Evolutionary conservation across 1,140 invertebrate species (phyloP).

Genomic region (Drosophila miranda): DNA sequence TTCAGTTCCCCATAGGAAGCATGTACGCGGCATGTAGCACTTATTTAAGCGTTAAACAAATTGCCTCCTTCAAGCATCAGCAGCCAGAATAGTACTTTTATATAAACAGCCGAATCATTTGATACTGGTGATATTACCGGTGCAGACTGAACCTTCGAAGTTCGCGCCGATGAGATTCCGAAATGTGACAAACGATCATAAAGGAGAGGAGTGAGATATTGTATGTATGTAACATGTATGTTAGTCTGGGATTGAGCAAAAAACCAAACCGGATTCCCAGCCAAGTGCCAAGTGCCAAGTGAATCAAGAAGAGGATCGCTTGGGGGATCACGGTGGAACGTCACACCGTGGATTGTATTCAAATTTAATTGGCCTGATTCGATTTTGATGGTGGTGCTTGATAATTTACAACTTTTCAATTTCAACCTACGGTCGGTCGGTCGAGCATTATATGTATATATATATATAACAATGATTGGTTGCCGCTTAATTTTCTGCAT

Average conservation of each 20-base stretch:
- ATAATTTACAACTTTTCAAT: conserved; percentile 79
- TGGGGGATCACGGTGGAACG: conserved; percentile 3
- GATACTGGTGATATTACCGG: too few species aligned
- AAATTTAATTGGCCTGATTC: conserved; percentile 82
- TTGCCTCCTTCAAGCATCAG: conserved; percentile 27
- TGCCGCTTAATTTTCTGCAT: conserved; percentile 69
- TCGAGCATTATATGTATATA: conserved; percentile 43
- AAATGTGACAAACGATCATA: too few species aligned
- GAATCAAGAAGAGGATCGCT: neutral
- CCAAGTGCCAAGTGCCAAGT: conserved; percentile 8
- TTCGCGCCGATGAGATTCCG: too few species aligned
- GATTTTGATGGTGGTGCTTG: conserved; percentile 66
- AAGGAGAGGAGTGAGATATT: too few species aligned
- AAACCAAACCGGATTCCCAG: neutral
- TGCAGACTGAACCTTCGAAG: too few species aligned
- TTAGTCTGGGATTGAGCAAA: too few species aligned
- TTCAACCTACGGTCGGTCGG: conserved; percentile 49
- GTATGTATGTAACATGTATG: too few species aligned
- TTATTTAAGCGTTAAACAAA: conserved; percentile 54
- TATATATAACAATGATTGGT: conserved; percentile 64
- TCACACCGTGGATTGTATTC: conserved; percentile 54
- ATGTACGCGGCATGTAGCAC: conserved; percentile 16
- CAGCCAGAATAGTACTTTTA: too few species aligned
- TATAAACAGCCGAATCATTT: too few species aligned
- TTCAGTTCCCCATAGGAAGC: conserved; percentile 30